Base-by-base conservation (phyloP, 37 sponge, comb jelly and placozoan genomes). In the Geodia barretti region DNA sequence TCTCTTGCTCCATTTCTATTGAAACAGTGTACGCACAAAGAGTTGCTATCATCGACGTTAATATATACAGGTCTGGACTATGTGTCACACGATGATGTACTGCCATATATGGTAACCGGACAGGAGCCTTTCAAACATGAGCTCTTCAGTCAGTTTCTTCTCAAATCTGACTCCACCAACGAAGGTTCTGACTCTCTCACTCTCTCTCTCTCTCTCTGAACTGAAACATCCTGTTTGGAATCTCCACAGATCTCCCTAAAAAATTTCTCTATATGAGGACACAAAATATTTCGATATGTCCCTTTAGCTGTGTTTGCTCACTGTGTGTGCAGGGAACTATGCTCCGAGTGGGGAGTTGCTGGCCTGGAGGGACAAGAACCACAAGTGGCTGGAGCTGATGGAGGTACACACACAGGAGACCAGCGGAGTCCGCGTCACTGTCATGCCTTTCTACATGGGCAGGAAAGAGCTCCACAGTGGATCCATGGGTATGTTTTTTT, bases 361-460 rank as follows among this genome's bases (percentile, higher is more conserved):
- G 29, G 76, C 69, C 21, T 94, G 95, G 95, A 78, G 89, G n/a
- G 83, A 87, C 39, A 85, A 92, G 70, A 96, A 96, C 85, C 83
- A 91, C 63, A 71, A 83, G 4, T 96, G 94, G 87, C 76, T 98
- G 75, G 83, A 92, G 54, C 71, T 89, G 81, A 86, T 76, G 8
- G 95, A 92, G 41, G 95, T 98, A 7, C 97, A 96, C 78, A 41
- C 88, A 28, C 87, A 96, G 80, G 87, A 88, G n/a, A 96, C 97
- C 14, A 62, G 60, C 31, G 91, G 91, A 0, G 83, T 98, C 20
- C 82, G 92, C 59, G 87, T 98, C 25, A 94, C 97, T 40, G 95
- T 98, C 39, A 91, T 90, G 62, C 95, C 97, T 23, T 98, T 96
- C 84, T 98, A 90, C 81, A 94, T 98, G 91, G 99, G 98, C 21